Evolutionary conservation across 1,140 invertebrate genomes (phyloP).

Genomic region (Ectropis grisescens): DNA sequence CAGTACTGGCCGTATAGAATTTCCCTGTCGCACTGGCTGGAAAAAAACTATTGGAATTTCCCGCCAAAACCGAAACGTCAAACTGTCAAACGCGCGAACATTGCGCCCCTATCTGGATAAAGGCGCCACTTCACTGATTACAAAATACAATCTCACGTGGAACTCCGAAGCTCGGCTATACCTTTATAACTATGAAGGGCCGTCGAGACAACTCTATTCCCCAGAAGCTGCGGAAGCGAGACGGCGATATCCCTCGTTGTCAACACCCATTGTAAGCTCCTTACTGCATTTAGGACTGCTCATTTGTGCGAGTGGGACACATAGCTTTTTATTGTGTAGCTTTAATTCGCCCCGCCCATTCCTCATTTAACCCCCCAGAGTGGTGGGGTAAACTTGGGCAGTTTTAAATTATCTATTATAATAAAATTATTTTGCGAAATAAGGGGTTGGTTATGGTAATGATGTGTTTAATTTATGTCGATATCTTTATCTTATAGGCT

Average conservation of each 20-base stretch:
- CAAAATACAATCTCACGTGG: slow-evolving; percentile 66
- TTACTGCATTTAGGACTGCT: slow-evolving; percentile 55
- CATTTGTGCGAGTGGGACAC: slow-evolving; percentile 55
- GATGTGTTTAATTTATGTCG: slow-evolving; percentile 58
- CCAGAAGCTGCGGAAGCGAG: slow-evolving; percentile 27
- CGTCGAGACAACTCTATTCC: slow-evolving; percentile 36
- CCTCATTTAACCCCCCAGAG: slow-evolving; percentile 41
- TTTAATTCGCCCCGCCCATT: slow-evolving; percentile 52
- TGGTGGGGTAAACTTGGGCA: slow-evolving; percentile 59
- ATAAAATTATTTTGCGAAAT: slow-evolving; percentile 67
- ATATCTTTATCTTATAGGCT: slow-evolving; percentile 23
- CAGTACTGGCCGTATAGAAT: slow-evolving; percentile 15
- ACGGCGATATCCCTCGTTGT: slow-evolving; percentile 22
- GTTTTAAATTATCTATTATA: slow-evolving; percentile 70
- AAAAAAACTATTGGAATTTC: slow-evolving; percentile 26
- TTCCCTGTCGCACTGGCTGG: slow-evolving; percentile 4
- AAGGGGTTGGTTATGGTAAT: slow-evolving; percentile 65
- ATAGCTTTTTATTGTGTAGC: slow-evolving; percentile 39
- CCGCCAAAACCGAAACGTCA: slow-evolving; percentile 62
- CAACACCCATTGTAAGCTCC: slow-evolving; percentile 58
- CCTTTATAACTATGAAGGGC: slow-evolving; percentile 59
- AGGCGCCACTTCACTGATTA: slow-evolving; percentile 66
- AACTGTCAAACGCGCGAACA: slow-evolving; percentile 60
- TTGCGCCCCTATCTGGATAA: slow-evolving; percentile 52
- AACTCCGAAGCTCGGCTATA: slow-evolving; percentile 43